Conservation (phyloP, 2,888 invertebrate genomes). For the Chaetoderma sp. region DNA sequence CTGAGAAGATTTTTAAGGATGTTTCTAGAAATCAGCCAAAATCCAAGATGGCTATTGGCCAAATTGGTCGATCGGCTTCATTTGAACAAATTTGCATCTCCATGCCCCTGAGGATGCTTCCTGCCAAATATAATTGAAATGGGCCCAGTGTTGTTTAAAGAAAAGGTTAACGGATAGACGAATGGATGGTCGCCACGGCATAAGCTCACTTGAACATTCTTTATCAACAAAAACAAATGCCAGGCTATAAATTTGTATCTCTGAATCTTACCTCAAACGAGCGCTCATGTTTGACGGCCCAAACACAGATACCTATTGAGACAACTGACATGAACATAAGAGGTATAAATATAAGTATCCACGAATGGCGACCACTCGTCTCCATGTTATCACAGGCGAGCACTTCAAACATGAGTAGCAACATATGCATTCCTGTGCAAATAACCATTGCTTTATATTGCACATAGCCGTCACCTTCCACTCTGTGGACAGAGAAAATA, state of each 20-base stretch:
- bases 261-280: constrained; percentile 85
- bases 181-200: too few relatives aligned
- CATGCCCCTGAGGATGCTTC: too few relatives aligned
- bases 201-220: too few relatives aligned
- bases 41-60: too few relatives aligned
- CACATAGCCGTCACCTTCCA: constrained; percentile 95
- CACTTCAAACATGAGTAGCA: constrained; percentile 95
- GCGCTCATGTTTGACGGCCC: constrained; percentile 98
- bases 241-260: background rate
- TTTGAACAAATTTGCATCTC: too few relatives aligned
- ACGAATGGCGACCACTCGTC: constrained; percentile 78
- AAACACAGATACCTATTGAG: constrained; percentile 95
- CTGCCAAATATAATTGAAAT: too few relatives aligned
- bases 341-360: constrained; percentile 83
- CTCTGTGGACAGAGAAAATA: constrained; percentile 75
- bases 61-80: too few relatives aligned
- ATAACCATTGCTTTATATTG: constrained; percentile 99
- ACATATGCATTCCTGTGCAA: constrained; percentile 91
- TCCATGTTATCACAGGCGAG: constrained; percentile 91
- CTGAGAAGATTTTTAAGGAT: too few relatives aligned
- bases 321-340: constrained; percentile 96
- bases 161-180: too few relatives aligned
- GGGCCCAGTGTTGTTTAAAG: too few relatives aligned
- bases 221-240: too few relatives aligned
- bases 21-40: too few relatives aligned